Evolutionary conservation across 2,797 vertebrate genomes (phyloP), one percentile per base, ranked within the genome.

Genomic region (Enteromius mattozi): DNA sequence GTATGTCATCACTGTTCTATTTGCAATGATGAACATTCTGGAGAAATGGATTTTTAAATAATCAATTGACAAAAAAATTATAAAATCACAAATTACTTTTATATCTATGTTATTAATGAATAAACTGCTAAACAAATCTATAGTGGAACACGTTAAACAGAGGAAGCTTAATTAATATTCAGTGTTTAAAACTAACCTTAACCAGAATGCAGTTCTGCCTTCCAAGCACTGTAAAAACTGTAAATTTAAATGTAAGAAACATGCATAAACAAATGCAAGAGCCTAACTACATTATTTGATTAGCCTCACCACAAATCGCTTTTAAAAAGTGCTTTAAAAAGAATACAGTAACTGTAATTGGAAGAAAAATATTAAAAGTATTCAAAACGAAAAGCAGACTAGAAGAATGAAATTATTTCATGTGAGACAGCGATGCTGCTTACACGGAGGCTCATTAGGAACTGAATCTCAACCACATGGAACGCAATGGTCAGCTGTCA

Each of bases 381-480:
- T 54, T 37, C 10, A 2, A 51, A 9, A 49, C 8, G 27, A 68
- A 45, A 56, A 35, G 10, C 51, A 56, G 30, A 51, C 47, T 33
- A 21, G 10, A 49, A 79, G 27, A 79, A 49, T n/a, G 3, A 59
- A 24, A 27, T 40, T 13, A 45, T 74, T 82, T 14, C 1, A 65
- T 13, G 3, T n/a, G 12, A 81, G 54, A 72, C 37, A 21, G 27
- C 14, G 37, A 70, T 24, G 2, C 13, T 63, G 56, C 19, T 63
- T 47, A 6, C 14, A 1, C 54, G 5, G 37, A 40, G 65, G 35
- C 47, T 83, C 87, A 80, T 89, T 91, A 90, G 47, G 83, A 85
- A 83, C 85, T 91, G 91, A 91, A 91, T 69, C 59, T 90, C 89
- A 80, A 83, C 84, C 84, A 82, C 86, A 87, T 84, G 66, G 14